Base-by-base conservation (phyloP, 2,888 invertebrate genomes). In the Orthonevra nobilis region DNA sequence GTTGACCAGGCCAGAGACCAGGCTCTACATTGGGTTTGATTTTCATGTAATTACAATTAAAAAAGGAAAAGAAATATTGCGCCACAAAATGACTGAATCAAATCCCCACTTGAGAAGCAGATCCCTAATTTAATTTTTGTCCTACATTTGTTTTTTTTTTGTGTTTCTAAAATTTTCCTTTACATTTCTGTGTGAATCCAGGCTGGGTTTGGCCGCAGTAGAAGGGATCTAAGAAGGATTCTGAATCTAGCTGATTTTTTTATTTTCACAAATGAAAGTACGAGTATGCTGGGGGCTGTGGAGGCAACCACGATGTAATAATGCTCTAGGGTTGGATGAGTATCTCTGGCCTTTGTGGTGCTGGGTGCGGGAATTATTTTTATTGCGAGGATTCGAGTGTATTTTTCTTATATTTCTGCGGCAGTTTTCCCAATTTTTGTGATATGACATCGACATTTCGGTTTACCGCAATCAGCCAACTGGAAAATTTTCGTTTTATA, bases 401-500 rank as follows among this genome's bases (percentile, higher is more conserved):
- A 6, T 14, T 54, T 34, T 34, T 10, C n/a, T 19, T 4, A 42
- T 26, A 30, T 40, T 58, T 26, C 6, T 44, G 12, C 40, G 28
- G 52, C 36, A 30, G 28, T 38, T 54, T 3, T 4, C 38, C 20
- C 28, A 38, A 42, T 64, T 42, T 50, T 26, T 48, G 58, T 58
- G 42, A 50, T 50, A 50, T 66, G 64, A 64, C 26, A 48, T 54
- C 48, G 54, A 48, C 50, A 66, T 66, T 34, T 64, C 50, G 66
- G 42, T 36, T 64, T 63, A 56, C 56, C 64, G 52, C 42, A 73
- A 73, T 60, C 66, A 66, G 42, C 58, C 58, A 44, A 58, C 28
- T 44, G 44, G 64, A 32, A 73, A 73, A 73, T 73, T 73, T 73
- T 73, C 73, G 73, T 66, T 73, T 66, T 73, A 73, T 73, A 73